Percentiles rank a stretch among this genome's conserved stretches.
Evolutionary conservation across 2,888 invertebrate species (phyloP).

Genomic region (Brachypalpus laphriformis): DNA sequence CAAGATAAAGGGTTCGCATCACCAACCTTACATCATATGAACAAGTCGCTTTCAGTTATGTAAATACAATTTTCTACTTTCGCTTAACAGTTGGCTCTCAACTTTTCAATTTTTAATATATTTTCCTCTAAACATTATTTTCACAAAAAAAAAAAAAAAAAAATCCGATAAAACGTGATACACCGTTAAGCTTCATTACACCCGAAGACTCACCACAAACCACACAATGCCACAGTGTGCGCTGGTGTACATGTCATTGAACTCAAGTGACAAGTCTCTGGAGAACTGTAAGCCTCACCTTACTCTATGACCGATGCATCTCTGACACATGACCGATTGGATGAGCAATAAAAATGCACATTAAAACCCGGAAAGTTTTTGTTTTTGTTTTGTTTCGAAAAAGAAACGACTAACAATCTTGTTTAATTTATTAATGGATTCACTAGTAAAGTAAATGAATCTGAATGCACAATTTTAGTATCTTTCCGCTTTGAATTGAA

Average conservation of each 20-base stretch:
- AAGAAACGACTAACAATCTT: too few relatives aligned
- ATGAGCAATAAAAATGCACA: conserved; percentile 20
- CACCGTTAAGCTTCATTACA: conserved; percentile 23
- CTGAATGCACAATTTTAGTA: not conserved
- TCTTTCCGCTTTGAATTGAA: conserved; percentile 14
- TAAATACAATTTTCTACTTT: conserved; percentile 3
- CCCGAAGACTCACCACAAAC: not conserved
- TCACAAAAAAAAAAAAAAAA: too few relatives aligned
- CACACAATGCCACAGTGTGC: not conserved
- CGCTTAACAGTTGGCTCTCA: not conserved
- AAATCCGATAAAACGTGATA: not conserved
- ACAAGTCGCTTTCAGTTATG: not conserved
- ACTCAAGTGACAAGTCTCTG: not conserved
- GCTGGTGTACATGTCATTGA: conserved; percentile 31
- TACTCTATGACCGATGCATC: conserved; percentile 33
- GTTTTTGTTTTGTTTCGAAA: not conserved
- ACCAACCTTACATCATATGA: not conserved
- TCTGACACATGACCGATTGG: conserved; percentile 11
- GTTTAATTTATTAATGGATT: conserved; percentile 11
- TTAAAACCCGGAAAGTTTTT: conserved; percentile 19
- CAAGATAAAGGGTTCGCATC: not conserved
- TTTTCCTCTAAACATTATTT: not conserved
- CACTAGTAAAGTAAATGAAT: conserved; percentile 2
- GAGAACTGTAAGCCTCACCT: not conserved
- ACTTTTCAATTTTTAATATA: not conserved